A percentile compares a stretch with the other conserved stretches of the same genome.
Evolutionary conservation across 2,797 vertebrate species (phyloP).

Genomic region (Cynopterus sphinx): DNA sequence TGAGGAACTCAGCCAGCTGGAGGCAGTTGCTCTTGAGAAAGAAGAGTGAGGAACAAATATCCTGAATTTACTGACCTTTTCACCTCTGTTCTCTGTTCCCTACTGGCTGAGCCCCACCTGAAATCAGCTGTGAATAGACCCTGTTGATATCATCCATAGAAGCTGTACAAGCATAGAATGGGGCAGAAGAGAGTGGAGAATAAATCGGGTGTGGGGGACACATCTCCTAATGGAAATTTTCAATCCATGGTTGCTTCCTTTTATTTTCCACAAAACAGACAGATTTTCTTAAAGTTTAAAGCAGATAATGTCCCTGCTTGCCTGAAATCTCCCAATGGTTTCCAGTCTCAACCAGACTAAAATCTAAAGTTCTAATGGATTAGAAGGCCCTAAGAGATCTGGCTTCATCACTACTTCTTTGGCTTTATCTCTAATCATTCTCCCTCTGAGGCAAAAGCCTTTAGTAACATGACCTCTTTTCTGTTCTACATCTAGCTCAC

Average conservation of each 20-base stretch:
- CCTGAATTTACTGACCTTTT: neutral
- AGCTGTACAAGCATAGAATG: neutral
- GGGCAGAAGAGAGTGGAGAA: neutral
- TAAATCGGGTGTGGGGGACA: neutral
- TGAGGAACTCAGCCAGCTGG: neutral
- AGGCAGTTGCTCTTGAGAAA: neutral
- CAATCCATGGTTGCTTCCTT: neutral
- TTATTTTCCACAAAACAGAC: neutral
- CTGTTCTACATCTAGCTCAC: neutral
- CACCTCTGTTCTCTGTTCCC: neutral
- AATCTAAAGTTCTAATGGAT: neutral
- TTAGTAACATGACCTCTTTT: neutral
- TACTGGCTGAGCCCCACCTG: neutral
- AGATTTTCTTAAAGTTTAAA: neutral
- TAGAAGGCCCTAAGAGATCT: neutral
- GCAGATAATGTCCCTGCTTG: neutral
- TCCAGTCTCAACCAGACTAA: neutral
- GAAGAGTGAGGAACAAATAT: neutral
- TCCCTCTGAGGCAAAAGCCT: neutral
- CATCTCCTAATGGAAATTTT: neutral
- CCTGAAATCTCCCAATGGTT: neutral
- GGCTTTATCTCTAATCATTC: neutral
- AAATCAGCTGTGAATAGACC: neutral
- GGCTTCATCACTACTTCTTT: neutral
- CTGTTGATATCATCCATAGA: neutral